A percentile compares a stretch with the other conserved stretches of the same genome.
Conservation (phyloP, 2,888 invertebrate species). For the Crocallis elinguaria region DNA sequence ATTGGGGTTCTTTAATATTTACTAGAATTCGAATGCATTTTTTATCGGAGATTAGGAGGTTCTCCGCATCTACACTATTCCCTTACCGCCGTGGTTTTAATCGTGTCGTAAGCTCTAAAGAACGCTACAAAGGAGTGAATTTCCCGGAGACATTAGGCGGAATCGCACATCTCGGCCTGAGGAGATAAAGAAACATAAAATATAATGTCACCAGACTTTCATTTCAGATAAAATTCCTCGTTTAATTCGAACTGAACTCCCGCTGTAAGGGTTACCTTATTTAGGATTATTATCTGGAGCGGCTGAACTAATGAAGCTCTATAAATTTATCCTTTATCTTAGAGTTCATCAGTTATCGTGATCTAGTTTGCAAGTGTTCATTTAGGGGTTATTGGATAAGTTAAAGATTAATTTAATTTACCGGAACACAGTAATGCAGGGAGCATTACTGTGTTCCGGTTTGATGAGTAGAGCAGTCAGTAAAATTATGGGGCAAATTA, state of each 20-base stretch:
- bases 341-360: background rate
- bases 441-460: too few relatives aligned
- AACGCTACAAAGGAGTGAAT: constrained; percentile 21
- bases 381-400: background rate
- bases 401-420: too few relatives aligned
- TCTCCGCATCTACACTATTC: too few relatives aligned
- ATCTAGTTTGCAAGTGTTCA: background rate
- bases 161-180: constrained; percentile 56
- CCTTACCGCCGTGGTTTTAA: background rate
- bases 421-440: too few relatives aligned
- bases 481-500: too few relatives aligned
- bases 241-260: constrained; percentile 23
- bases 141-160: constrained; percentile 48
- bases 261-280: constrained; percentile 17
- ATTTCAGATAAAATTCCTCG: constrained; percentile 40
- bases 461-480: too few relatives aligned
- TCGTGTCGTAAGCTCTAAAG: constrained; percentile 15
- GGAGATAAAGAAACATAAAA: constrained; percentile 55
- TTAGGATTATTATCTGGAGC: constrained; percentile 10
- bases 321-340: constrained; percentile 7
- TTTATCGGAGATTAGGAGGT: too few relatives aligned
- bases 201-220: constrained; percentile 49
- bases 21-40: too few relatives aligned
- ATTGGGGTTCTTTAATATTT: too few relatives aligned
- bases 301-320: constrained; percentile 13